Conservation (phyloP, 1,140 invertebrate species). For the Brachionus manjavacas region DNA sequence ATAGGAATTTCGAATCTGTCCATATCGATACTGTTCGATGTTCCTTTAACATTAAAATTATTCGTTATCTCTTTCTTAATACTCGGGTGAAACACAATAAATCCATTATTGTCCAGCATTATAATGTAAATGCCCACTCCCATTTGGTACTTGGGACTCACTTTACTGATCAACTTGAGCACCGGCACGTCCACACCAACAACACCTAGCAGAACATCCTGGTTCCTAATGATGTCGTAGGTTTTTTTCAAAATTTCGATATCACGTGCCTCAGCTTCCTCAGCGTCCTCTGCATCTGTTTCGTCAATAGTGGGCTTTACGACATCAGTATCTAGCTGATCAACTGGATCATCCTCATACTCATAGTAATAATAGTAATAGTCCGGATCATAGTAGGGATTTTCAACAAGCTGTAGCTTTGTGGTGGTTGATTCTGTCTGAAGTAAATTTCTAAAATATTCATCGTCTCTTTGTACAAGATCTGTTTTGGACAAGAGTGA, state of each 20-base stretch:
- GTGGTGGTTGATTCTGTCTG: not conserved
- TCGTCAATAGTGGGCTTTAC: not conserved
- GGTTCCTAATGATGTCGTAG: not conserved
- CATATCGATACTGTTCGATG: conserved; percentile 35
- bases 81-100: conserved; percentile 40
- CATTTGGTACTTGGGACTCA: conserved; percentile 36
- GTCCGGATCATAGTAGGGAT: not conserved
- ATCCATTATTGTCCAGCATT: conserved; percentile 42
- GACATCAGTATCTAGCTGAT: not conserved
- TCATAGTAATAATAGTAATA: not conserved
- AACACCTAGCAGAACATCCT: conserved; percentile 9
- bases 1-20: conserved; percentile 40
- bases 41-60: conserved; percentile 30
- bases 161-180: conserved; percentile 11
- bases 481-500: not conserved
- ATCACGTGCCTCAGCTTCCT: not conserved
- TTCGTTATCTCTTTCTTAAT: conserved; percentile 29
- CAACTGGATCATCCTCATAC: not conserved
- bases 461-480: not conserved
- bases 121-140: conserved; percentile 29
- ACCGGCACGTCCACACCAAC: conserved; percentile 43
- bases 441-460: not conserved
- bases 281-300: not conserved
- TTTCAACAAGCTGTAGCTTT: not conserved
- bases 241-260: not conserved